Evolutionary conservation across 1,140 invertebrate genomes (phyloP), one percentile per base, ranked within the genome.

Genomic region (Aethina tumida): DNA sequence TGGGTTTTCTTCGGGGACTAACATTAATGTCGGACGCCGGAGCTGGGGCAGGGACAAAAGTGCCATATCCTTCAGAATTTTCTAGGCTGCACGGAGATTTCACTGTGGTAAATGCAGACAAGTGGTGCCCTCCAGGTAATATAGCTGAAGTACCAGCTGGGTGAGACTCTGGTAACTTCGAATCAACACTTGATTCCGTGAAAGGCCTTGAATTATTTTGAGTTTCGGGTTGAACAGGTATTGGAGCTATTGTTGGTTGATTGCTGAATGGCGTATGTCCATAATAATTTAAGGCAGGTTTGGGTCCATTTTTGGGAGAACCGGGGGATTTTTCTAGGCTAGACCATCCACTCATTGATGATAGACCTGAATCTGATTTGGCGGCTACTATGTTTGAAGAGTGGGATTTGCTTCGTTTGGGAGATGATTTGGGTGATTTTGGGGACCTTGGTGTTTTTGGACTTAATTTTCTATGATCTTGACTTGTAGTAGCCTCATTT

Each of bases 341-440:
- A 6, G 81, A 86, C 76, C 84, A 86, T 9, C 79, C 79, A 58
- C 81, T 88, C 75, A 88, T 82, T 8, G 84, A 87, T 1, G 84
- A 87, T 25, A 89, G 61, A 2, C 83, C 84, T 1, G 84, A 88
- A 63, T 90, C 84, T 5, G 82, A 86, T 58, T 84, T 84, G 4
- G 76, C 76, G 18, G 77, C 67, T 8, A 75, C 73, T 30, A 81
- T 79, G 56, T 74, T 77, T 26, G 60, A 60, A 25, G 61, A 62
- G 42, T 75, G 71, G 47, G 75, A 77, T 55, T 78, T 78, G 2
- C 73, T 60, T 49, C 80, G 73, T 58, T 82, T 83, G 13, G 81
- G 79, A 25, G 80, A 81, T n/a, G 74, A 70, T 60, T 74, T 72
- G 3, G 80, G 79, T 17, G 78, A 82, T 66, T 79, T 80, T 5